phyloP scores from a whole-genome alignment of 2,888 invertebrate species.

The Drosophila gaucha region DNA sequence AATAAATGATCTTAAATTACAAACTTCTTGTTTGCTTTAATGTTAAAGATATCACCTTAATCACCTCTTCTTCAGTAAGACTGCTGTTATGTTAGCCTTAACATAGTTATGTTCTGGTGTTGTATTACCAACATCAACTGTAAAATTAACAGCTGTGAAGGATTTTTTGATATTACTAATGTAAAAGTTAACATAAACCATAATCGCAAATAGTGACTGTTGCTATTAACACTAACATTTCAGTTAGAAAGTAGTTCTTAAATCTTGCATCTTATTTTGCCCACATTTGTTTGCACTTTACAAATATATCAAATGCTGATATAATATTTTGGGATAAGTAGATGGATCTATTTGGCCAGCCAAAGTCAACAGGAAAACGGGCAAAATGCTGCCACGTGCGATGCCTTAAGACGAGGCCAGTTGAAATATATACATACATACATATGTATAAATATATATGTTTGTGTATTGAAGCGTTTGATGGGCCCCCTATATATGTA shows the following conservation, averaged over 20 bases:
- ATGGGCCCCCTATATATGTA: conserved; percentile 35
- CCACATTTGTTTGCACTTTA: conserved; percentile 10
- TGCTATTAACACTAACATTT: too few relatives aligned
- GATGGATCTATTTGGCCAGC: conserved; percentile 27
- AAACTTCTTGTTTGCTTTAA: too few relatives aligned
- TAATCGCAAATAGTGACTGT: too few relatives aligned
- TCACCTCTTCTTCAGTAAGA: too few relatives aligned
- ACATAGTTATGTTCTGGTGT: too few relatives aligned
- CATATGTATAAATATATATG: not conserved
- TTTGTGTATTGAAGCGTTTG: conserved; percentile 46
- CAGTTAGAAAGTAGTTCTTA: not conserved
- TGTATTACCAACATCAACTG: too few relatives aligned
- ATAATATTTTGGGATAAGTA: conserved; percentile 42
- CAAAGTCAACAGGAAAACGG: conserved; percentile 60
- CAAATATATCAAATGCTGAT: conserved; percentile 32
- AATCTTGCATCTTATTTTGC: not conserved
- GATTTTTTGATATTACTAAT: too few relatives aligned
- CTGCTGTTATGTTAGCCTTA: too few relatives aligned
- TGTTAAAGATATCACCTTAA: too few relatives aligned
- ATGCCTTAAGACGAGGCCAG: conserved; percentile 44
- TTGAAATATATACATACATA: not conserved
- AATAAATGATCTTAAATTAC: too few relatives aligned
- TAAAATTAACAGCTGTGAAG: too few relatives aligned
- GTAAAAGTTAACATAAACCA: too few relatives aligned
- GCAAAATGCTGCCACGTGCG: conserved; percentile 67